Evolutionary conservation across 2,888 invertebrate species (phyloP).

Genomic region (Macrostomum cliftonense): DNA sequence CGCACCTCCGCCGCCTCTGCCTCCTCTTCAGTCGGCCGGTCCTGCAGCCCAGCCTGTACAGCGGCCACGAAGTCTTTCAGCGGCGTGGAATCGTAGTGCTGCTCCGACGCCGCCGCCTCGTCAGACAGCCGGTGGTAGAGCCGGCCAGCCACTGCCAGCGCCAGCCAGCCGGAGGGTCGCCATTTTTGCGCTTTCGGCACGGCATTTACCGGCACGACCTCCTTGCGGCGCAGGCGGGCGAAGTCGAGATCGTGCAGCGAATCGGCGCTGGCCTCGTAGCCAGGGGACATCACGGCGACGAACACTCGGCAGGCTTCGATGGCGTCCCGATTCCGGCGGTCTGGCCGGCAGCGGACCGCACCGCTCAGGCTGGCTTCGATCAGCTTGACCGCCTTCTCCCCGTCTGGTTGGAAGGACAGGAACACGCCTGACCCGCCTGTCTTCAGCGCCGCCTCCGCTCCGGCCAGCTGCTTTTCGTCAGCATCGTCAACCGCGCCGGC

Average conservation of each 20-base stretch:
- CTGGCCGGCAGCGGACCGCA: too few species aligned
- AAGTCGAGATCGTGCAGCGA: background rate
- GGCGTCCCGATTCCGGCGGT: too few species aligned
- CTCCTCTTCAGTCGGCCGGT: background rate
- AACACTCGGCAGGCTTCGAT: too few species aligned
- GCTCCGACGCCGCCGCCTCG: background rate
- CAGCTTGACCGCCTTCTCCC: too few species aligned
- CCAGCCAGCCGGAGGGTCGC: slow-evolving; percentile 9
- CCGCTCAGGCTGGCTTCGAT: too few species aligned
- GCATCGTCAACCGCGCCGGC: too few species aligned
- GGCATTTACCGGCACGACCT: background rate
- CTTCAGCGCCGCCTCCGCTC: too few species aligned
- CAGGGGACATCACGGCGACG: too few species aligned
- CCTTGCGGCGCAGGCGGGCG: background rate
- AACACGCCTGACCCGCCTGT: too few species aligned
- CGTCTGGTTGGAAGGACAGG: too few species aligned
- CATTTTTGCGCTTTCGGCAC: background rate
- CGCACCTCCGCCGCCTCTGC: background rate
- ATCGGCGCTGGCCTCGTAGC: too few species aligned
- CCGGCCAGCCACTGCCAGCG: slow-evolving; percentile 5
- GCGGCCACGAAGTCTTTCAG: slow-evolving; percentile 4
- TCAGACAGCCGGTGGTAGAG: slow-evolving; percentile 3
- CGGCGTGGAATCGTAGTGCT: slow-evolving; percentile 6
- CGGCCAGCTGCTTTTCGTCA: too few species aligned
- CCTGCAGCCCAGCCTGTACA: background rate